A percentile compares a stretch with the other conserved stretches of the same genome.
These are phyloP conservation scores for Drosophila paulistorum DNA, from an alignment of 1,140 invertebrate species.

Conservation along the genomic window DNA sequence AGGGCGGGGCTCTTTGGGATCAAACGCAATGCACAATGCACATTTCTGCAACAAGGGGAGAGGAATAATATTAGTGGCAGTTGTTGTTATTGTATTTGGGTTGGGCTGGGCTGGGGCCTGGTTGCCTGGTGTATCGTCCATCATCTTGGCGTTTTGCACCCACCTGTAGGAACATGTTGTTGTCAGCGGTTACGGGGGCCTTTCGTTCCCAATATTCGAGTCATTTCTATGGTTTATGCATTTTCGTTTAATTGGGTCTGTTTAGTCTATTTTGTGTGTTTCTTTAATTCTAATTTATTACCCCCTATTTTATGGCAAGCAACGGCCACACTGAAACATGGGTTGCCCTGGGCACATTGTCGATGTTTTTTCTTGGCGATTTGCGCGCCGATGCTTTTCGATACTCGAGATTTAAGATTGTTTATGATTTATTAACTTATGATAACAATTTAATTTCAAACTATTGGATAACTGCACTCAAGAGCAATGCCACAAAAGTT, in stretches of 20 bases:
- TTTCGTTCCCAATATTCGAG: constrained; percentile 39
- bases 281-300: neutral
- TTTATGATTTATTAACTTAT: neutral
- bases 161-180: constrained; percentile 68
- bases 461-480: constrained; percentile 78
- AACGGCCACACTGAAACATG: neutral
- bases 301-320: neutral
- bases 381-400: constrained; percentile 1
- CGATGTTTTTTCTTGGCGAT: neutral
- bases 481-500: constrained; percentile 87
- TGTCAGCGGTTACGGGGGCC: constrained; percentile 44
- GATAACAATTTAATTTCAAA: constrained; percentile 38
- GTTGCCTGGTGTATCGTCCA: neutral
- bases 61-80: constrained; percentile 38
- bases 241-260: constrained; percentile 29
- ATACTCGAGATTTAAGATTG: neutral
- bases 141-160: constrained; percentile 20
- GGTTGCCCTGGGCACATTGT: neutral
- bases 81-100: constrained; percentile 2
- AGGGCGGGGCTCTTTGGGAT: constrained; percentile 69
- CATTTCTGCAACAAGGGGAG: constrained; percentile 59
- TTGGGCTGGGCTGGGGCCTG: constrained; percentile 1
- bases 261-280: constrained; percentile 8
- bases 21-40: constrained; percentile 66
- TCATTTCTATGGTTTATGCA: constrained; percentile 52